phyloP scores from a whole-genome alignment of 2,113 vertebrate genomes.

The Bubo blakistoni region DNA sequence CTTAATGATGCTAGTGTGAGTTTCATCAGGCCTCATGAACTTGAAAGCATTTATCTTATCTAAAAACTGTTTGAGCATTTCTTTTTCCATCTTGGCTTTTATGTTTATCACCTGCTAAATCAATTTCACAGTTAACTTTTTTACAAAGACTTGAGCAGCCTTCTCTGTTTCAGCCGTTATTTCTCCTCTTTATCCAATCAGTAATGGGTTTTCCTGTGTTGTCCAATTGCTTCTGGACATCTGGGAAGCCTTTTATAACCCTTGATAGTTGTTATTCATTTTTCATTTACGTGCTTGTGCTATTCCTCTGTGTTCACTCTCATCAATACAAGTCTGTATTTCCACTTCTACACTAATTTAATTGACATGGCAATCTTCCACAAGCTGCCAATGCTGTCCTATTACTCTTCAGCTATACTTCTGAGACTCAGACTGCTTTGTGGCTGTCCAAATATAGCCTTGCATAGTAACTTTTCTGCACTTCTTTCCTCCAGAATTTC shows the following conservation, averaged over 20 bases:
- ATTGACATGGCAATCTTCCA: not conserved
- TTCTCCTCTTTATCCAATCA: not conserved
- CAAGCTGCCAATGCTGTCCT: not conserved
- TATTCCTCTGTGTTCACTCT: not conserved
- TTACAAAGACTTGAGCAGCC: not conserved
- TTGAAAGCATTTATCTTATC: not conserved
- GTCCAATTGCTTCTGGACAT: not conserved
- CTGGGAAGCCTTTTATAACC: not conserved
- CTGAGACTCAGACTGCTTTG: not conserved
- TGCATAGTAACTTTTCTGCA: not conserved
- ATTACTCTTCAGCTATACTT: not conserved
- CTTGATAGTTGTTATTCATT: not conserved
- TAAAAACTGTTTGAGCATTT: not conserved
- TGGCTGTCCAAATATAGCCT: not conserved
- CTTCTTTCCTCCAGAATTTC: not conserved
- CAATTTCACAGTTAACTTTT: not conserved
- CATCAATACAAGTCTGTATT: not conserved
- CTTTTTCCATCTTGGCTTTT: not conserved
- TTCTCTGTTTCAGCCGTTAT: not conserved
- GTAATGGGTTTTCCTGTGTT: not conserved
- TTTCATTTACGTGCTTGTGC: not conserved
- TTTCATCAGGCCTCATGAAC: not conserved
- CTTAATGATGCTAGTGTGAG: not conserved
- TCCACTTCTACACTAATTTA: not conserved
- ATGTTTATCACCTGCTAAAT: not conserved